Evolutionary conservation across 2,888 invertebrate genomes (phyloP), one percentile per base, ranked within the genome.

Genomic region (Drosophila kokeensis): DNA sequence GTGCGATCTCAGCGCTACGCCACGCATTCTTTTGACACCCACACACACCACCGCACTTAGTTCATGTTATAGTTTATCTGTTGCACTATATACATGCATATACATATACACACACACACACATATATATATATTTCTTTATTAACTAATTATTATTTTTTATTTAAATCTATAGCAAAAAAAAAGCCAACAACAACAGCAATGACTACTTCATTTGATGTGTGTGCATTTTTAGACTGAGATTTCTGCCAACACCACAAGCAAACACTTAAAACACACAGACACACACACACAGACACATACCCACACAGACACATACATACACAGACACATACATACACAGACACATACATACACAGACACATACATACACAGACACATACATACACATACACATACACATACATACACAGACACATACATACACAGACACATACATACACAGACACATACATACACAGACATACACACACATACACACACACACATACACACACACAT

Each of bases 151-250:
- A 27, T 36, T 34, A 34, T n/a, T 50, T 54, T 54, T 54, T 49
- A 21, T 42, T 38, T 21, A 29, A 64, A 6, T 18, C 61, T 52
- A 52, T 45, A 57, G 57, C 34, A 24, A 36, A 4, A 38, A 38
- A 24, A 45, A 24, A 15, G 45, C 15, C 21, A 61, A 52, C 10
- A 58, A 62, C 65, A 55, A 54, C 53, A 54, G 52, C 65, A 65
- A 36, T 40, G 61, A n/a, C 63, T 57, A 42, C 34, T 59, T 50
- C 63, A 67, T 52, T 55, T 54, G 15, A 57, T 63, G 76, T 72
- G 79, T 78, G 79, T 78, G 79, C 67, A 62, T 73, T 70, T 78
- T 87, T 87, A 87, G 84, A 84, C 84, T 84, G 84, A 87, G 74
- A 76, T 72, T 80, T 84, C 75, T 87, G 75, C 83, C 87, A 77